Percentiles rank a stretch among this genome's conserved stretches.
Evolutionary conservation across 2,888 invertebrate species (phyloP).

Genomic region (Eristalis pertinax): DNA sequence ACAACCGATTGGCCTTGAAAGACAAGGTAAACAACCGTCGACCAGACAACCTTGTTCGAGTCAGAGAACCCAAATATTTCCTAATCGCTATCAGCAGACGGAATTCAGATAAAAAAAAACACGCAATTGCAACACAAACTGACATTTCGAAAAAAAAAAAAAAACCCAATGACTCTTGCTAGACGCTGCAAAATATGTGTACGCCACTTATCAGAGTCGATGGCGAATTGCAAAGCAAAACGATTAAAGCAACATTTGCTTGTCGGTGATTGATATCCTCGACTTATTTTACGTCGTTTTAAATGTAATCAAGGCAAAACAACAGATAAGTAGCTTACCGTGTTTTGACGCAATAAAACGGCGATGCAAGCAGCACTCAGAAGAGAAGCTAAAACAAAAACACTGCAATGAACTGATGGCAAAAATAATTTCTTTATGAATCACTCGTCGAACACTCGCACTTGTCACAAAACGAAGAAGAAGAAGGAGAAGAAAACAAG

Average conservation of each 20-base stretch:
- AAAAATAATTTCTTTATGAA: neutral
- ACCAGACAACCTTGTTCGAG: neutral
- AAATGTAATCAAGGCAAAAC: neutral
- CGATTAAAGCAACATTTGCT: no score
- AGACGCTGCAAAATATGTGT: neutral
- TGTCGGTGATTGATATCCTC: neutral
- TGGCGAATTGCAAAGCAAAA: no score
- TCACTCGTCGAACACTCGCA: neutral
- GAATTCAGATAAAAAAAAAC: neutral
- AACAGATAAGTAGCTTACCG: neutral
- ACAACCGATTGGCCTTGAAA: neutral
- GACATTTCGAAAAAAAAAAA: neutral
- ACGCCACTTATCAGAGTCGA: neutral
- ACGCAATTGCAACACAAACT: neutral
- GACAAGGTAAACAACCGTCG: neutral
- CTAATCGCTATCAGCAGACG: neutral
- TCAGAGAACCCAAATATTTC: neutral
- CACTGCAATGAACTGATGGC: neutral
- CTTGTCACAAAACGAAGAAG: neutral
- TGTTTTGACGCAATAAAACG: neutral
- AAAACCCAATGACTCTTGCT: neutral
- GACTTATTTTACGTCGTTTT: neutral
- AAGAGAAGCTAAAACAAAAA: neutral
- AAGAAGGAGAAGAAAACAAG: neutral
- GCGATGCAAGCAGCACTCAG: neutral